phyloP scores from a whole-genome alignment of 2,797 vertebrate genomes.

The Aselliscus stoliczkanus region DNA sequence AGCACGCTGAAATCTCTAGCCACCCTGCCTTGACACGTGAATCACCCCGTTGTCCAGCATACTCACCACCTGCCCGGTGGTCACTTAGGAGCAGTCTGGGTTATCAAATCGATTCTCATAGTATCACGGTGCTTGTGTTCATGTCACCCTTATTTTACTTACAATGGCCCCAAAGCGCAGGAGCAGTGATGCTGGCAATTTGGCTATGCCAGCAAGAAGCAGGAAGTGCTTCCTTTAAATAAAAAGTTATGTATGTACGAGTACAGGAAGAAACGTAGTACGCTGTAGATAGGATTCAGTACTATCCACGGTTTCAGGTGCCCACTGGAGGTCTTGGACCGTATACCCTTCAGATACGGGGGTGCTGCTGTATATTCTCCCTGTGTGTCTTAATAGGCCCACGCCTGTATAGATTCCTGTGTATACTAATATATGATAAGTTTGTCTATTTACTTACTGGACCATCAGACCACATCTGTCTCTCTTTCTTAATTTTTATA shows the following conservation, averaged over 20 bases:
- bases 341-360: background rate
- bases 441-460: background rate
- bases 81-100: no score
- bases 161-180: rapidly evolving
- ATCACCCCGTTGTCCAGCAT: no score
- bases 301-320: background rate
- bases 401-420: background rate
- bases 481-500: background rate
- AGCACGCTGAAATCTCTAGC: background rate
- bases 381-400: background rate
- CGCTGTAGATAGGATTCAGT: rapidly evolving
- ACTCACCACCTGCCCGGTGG: background rate
- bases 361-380: background rate
- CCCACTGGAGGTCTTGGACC: background rate
- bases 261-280: background rate
- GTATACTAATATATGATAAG: background rate
- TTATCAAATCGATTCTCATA: rapidly evolving
- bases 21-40: background rate
- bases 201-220: background rate
- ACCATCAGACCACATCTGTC: background rate
- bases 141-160: background rate
- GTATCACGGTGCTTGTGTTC: background rate
- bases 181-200: background rate
- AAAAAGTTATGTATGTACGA: no score
- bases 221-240: background rate